Evolutionary conservation across 2,113 vertebrate genomes (phyloP), one percentile per base, ranked within the genome.

Genomic region (Paraplagusia blochii): DNA sequence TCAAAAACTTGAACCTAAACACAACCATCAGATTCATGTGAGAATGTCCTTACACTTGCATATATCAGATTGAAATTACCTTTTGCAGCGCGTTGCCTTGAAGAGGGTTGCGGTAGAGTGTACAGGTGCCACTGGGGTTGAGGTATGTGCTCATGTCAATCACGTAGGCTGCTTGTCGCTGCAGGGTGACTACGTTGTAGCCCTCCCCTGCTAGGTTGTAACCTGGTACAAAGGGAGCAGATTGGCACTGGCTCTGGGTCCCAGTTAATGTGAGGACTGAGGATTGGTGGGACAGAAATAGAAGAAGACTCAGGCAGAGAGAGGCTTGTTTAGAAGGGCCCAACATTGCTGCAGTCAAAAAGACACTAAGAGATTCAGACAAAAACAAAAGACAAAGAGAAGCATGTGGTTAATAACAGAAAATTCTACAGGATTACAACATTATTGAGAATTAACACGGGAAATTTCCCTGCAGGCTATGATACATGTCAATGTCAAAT

Each of bases 171-270:
- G 76, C 72, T 1, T 84, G 90, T 11, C 39, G 78, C 16, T 9
- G 56, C 51, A 90, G 79, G 4, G 34, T 89, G 64, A 87, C 88
- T 45, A 91, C 66, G 0, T 92, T 84, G 4, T 87, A 48, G 1
- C 90, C 90, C 44, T 87, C 83, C 1, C 90, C 90, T 0, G 79
- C 82, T 79, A 91, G 47, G 72, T 55, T 58, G 0, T 81, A 1
- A 0, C 89, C 87, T 0, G 90, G 90, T n/a, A 88, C 82, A 0
- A 85, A 88, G 2, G 9, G 33, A 2, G 29, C 63, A 0, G 2
- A 8, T 0, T 36, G 4, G 36, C 90, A 92, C 39, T 83, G 49
- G 0, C 1, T 47, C 7, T 0, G 0, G 17, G 1, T 56, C 29
- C 54, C 76, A 3, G 0, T 10, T 12, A 56, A 44, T 66, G 44